Conservation (phyloP, 1,140 invertebrate genomes). For the Drosophila athabasca region DNA sequence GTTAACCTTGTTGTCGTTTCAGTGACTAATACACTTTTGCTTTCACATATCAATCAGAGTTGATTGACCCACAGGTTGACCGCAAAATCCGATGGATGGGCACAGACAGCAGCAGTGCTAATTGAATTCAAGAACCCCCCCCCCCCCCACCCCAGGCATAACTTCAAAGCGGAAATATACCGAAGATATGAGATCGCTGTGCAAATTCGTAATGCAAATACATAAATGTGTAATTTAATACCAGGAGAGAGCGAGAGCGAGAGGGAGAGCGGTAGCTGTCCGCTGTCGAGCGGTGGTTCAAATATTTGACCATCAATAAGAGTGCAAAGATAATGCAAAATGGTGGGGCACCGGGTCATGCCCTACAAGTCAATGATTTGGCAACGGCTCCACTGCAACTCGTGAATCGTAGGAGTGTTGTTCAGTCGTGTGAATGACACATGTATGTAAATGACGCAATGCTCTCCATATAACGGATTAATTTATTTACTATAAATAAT, state of each 20-base stretch:
- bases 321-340: conserved; percentile 26
- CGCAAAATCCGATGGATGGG: conserved; percentile 49
- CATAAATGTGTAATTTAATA: conserved; percentile 1
- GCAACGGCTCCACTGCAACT: too few relatives aligned
- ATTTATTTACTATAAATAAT: conserved; percentile 47
- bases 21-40: conserved; percentile 57
- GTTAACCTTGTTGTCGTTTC: conserved; percentile 23
- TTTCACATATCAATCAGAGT: conserved; percentile 66
- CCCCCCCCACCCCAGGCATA: too few relatives aligned
- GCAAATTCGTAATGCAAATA: conserved; percentile 61
- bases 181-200: conserved; percentile 4
- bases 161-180: conserved; percentile 21
- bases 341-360: conserved; percentile 28
- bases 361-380: conserved; percentile 15
- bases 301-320: conserved; percentile 35
- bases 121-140: conserved; percentile 64
- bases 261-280: too few relatives aligned
- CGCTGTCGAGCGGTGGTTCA: neutral
- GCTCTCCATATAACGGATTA: conserved; percentile 21
- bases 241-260: conserved; percentile 40
- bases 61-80: conserved; percentile 67
- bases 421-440: conserved; percentile 49
- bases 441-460: conserved; percentile 71
- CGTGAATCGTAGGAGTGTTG: conserved; percentile 9
- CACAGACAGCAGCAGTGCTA: conserved; percentile 54